phyloP scores from a whole-genome alignment of 1,140 invertebrate species.

The Phenacoccus solenopsis region DNA sequence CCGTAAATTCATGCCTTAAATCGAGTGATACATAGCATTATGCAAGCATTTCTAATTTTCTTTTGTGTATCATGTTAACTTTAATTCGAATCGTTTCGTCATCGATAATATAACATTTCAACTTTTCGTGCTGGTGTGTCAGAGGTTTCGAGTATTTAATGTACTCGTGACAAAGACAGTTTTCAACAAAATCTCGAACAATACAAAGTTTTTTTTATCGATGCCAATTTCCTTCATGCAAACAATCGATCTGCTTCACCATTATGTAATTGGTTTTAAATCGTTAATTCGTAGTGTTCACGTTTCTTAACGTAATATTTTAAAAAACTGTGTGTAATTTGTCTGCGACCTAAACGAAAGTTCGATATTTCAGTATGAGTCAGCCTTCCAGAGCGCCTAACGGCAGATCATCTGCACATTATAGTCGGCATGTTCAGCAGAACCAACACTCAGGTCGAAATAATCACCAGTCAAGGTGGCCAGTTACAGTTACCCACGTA shows the following conservation, averaged over 20 bases:
- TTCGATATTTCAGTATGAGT: neutral
- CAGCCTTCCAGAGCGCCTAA: slow-evolving; percentile 8
- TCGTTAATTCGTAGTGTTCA: too few relatives aligned
- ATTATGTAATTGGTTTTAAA: neutral
- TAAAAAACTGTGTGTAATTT: neutral
- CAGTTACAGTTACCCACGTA: slow-evolving; percentile 11
- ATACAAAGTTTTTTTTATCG: neutral
- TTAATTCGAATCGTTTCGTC: slow-evolving; percentile 5
- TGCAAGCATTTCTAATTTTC: slow-evolving; percentile 12
- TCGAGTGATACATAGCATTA: neutral
- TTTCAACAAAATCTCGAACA: neutral
- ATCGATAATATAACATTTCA: neutral
- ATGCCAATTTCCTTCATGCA: neutral
- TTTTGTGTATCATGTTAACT: neutral
- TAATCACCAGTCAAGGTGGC: slow-evolving; percentile 11
- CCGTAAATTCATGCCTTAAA: neutral
- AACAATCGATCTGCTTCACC: neutral
- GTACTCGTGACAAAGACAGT: neutral
- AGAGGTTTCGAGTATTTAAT: neutral
- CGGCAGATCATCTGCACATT: neutral
- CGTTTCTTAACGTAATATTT: neutral
- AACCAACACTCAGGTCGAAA: slow-evolving; percentile 5
- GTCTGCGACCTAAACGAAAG: neutral
- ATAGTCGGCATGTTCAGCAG: slow-evolving; percentile 5
- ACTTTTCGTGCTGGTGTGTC: neutral